A percentile compares a stretch with the other conserved stretches of the same genome.
Conservation (phyloP, 2,113 vertebrate species). For the Cavia aperea region DNA sequence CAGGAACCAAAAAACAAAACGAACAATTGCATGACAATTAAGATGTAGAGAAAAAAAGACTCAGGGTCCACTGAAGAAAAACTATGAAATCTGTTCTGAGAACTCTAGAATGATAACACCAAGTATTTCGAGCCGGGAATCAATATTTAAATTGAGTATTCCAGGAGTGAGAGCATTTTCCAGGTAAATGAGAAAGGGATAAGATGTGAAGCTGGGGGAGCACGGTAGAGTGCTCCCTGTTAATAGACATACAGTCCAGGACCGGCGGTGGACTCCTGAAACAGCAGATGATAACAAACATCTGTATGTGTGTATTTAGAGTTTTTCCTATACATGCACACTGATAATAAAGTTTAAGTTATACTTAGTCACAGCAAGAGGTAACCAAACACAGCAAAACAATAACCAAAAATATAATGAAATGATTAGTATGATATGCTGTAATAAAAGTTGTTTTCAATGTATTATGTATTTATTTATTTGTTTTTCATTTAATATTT, state of each 20-base stretch:
- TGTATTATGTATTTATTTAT: too few species aligned
- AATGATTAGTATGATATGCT: not conserved
- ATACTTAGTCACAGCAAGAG: not conserved
- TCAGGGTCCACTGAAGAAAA: not conserved
- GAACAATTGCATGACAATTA: not conserved
- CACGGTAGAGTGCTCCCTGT: too few species aligned
- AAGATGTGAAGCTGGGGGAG: not conserved
- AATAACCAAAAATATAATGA: not conserved
- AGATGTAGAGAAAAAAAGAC: not conserved
- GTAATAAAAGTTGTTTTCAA: not conserved
- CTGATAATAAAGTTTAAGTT: not conserved
- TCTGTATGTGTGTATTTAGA: not conserved
- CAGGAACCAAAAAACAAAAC: not conserved
- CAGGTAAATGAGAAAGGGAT: not conserved
- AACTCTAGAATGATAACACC: not conserved
- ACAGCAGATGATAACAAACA: accelerated
- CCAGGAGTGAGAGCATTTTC: not conserved
- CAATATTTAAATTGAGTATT: not conserved
- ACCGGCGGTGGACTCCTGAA: too few species aligned
- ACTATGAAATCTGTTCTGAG: not conserved
- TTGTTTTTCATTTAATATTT: not conserved
- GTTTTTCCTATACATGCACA: not conserved
- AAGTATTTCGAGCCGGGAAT: not conserved
- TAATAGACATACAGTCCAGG: too few species aligned
- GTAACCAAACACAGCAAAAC: not conserved